These are phyloP conservation scores for Eidolon helvum DNA, from an alignment of 2,113 vertebrate species.

Conservation along the genomic window DNA sequence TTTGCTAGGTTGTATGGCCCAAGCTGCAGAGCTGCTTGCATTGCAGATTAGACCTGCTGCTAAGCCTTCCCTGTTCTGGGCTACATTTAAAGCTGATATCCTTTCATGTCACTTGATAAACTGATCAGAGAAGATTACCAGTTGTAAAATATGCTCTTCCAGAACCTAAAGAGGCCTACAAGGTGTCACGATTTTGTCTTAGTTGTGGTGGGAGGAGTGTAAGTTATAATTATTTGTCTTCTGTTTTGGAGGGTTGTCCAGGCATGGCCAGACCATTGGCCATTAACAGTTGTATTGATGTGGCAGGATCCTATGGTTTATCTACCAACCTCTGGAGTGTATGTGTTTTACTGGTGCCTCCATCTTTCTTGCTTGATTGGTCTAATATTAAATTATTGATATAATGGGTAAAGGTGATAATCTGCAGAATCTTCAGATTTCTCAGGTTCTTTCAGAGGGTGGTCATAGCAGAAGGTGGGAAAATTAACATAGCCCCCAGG, in stretches of 20 bases:
- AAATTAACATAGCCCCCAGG: background rate
- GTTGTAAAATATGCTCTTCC: background rate
- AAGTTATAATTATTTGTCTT: background rate
- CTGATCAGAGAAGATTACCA: background rate
- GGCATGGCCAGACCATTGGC: background rate
- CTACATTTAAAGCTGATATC: background rate
- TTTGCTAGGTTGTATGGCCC: background rate
- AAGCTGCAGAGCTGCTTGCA: background rate
- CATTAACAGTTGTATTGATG: background rate
- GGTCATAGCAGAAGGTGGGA: background rate
- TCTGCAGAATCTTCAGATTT: background rate
- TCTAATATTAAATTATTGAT: background rate
- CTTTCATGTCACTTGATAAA: background rate
- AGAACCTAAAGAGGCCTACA: background rate
- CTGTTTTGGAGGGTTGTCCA: background rate
- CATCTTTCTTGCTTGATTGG: background rate
- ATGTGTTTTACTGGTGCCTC: background rate
- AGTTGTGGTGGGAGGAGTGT: background rate
- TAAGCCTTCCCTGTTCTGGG: background rate
- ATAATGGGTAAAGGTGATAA: background rate
- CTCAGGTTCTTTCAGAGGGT: background rate
- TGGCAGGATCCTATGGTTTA: background rate
- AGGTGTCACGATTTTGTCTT: background rate
- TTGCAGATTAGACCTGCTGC: background rate
- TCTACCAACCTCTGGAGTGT: background rate